Percentiles rank a stretch among this genome's conserved stretches.
These are phyloP conservation scores for Sarcophilus harrisii DNA, from an alignment of 2,797 vertebrate species.

Conservation along the genomic window DNA sequence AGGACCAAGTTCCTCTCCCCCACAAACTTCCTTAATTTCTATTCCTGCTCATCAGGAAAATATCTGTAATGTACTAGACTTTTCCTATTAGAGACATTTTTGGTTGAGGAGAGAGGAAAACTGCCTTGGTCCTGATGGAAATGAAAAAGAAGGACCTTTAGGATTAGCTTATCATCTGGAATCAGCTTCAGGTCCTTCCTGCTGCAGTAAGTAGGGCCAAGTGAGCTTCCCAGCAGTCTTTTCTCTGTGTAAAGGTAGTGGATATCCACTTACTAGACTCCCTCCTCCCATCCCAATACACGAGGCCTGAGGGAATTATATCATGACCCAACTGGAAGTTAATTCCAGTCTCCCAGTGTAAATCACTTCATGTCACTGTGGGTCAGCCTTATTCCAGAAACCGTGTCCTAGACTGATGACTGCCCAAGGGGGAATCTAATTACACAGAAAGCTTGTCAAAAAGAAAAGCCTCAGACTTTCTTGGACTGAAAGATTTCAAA, in stretches of 20 bases:
- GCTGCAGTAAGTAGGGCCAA: neutral
- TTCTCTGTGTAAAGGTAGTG: neutral
- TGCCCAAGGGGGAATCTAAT: constrained; percentile 11
- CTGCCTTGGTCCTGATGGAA: neutral
- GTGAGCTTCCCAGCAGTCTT: neutral
- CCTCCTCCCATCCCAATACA: neutral
- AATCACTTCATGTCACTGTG: neutral
- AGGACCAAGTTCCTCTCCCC: neutral
- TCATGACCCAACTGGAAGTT: rapidly evolving
- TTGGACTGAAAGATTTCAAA: neutral
- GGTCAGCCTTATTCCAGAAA: neutral
- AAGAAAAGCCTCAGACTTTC: constrained; percentile 28
- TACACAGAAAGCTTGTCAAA: neutral
- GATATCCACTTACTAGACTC: neutral
- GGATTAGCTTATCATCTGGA: neutral
- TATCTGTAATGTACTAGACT: neutral
- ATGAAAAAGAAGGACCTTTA: neutral
- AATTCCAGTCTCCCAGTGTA: neutral
- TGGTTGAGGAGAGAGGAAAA: neutral
- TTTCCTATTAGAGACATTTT: neutral
- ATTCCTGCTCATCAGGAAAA: neutral
- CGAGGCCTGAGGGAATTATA: neutral
- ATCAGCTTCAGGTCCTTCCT: neutral
- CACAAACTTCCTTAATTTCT: neutral
- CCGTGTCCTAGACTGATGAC: rapidly evolving